Percentiles rank a stretch among this genome's conserved stretches.
These are phyloP conservation scores for Silurus glanis DNA, from an alignment of 2,113 vertebrate genomes.

Conservation along the genomic window DNA sequence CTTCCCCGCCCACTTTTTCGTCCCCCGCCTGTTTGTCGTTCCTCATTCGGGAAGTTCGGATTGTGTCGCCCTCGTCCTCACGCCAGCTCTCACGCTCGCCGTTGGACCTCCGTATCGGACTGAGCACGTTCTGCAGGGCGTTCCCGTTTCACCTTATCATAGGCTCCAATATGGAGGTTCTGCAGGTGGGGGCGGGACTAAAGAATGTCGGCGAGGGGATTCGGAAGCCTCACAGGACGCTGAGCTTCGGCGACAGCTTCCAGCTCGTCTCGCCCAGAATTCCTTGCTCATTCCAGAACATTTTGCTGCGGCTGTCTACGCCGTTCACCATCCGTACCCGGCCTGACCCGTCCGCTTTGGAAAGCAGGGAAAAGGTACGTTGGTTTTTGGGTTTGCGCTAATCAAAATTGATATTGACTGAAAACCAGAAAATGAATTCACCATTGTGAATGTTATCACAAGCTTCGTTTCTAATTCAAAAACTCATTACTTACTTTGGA, in stretches of 20 bases:
- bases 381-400: slow-evolving; percentile 2
- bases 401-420: too few relatives aligned
- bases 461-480: too few relatives aligned
- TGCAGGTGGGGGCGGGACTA: slow-evolving; percentile 94
- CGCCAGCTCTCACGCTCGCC: slow-evolving; percentile 80
- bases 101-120: slow-evolving; percentile 86
- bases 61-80: slow-evolving; percentile 54
- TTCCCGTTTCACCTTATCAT: slow-evolving; percentile 97
- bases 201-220: slow-evolving; percentile 81
- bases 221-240: slow-evolving; percentile 82
- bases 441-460: too few relatives aligned
- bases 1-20: slow-evolving; percentile 65
- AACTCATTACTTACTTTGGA: too few relatives aligned
- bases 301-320: slow-evolving; percentile 88
- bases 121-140: slow-evolving; percentile 93
- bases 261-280: slow-evolving; percentile 94
- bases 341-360: slow-evolving; percentile 78
- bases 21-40: slow-evolving; percentile 79
- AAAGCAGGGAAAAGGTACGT: slow-evolving; percentile 91
- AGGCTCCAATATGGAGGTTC: slow-evolving; percentile 86
- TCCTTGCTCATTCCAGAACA: slow-evolving; percentile 86
- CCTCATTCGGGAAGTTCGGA: slow-evolving; percentile 76
- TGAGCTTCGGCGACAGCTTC: slow-evolving; percentile 91
- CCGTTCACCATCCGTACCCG: slow-evolving; percentile 94
- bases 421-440: too few relatives aligned